Percentiles rank a stretch among this genome's conserved stretches.
Evolutionary conservation across 2,888 invertebrate species (phyloP).

Genomic region (Tridacna gigas): DNA sequence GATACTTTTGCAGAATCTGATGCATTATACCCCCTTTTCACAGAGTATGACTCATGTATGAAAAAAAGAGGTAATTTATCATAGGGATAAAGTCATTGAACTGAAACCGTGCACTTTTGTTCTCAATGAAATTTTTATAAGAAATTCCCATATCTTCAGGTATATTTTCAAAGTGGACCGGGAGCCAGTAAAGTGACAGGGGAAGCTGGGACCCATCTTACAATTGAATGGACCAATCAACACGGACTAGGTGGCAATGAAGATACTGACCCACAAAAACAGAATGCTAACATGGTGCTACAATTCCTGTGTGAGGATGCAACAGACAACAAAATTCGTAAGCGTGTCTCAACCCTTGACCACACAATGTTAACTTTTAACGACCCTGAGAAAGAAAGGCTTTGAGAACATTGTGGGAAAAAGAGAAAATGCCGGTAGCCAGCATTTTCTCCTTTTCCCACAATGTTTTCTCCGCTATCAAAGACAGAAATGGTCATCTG

Average conservation of each 20-base stretch:
- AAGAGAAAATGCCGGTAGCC: too few relatives aligned
- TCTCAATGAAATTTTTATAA: neutral
- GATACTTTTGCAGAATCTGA: too few relatives aligned
- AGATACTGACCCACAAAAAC: conserved; percentile 82
- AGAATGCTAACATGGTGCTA: conserved; percentile 83
- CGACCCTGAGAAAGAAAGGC: too few relatives aligned
- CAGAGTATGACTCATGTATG: too few relatives aligned
- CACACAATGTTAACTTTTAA: too few relatives aligned
- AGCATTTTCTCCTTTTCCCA: neutral
- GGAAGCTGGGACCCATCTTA: conserved; percentile 73
- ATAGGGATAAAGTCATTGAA: too few relatives aligned
- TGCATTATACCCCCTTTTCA: too few relatives aligned
- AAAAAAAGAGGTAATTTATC: too few relatives aligned
- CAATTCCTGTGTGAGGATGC: conserved; percentile 83
- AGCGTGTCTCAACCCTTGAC: too few relatives aligned
- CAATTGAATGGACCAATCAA: conserved; percentile 84
- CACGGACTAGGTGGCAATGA: conserved; percentile 85
- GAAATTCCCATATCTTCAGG: conserved; percentile 70
- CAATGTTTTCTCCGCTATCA: too few relatives aligned
- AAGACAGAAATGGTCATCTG: too few relatives aligned
- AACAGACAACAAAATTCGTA: conserved; percentile 37
- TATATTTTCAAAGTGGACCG: conserved; percentile 83
- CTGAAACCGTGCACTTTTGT: neutral
- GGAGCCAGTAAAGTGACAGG: conserved; percentile 55
- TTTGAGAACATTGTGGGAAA: too few relatives aligned